Percentiles rank a stretch among this genome's conserved stretches.
phyloP scores from a whole-genome alignment of 2,113 vertebrate species.

The Vombatus ursinus region DNA sequence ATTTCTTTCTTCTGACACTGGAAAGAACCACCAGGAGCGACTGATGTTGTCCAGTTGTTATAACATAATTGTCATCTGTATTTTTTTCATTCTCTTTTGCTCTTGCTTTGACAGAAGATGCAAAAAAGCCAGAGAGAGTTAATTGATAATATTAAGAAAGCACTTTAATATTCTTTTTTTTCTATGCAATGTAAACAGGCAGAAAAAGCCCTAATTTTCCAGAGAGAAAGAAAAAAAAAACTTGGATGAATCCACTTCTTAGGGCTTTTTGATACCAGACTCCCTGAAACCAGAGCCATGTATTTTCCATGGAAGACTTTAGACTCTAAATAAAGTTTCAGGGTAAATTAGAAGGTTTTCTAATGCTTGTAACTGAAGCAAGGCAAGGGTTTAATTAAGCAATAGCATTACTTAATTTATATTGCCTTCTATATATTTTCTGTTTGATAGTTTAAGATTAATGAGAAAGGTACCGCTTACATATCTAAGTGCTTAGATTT shows the following conservation, averaged over 20 bases:
- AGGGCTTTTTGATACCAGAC: neutral
- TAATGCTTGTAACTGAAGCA: neutral
- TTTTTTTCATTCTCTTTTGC: neutral
- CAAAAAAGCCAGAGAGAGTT: neutral
- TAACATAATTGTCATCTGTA: fast-evolving
- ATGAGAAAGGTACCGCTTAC: neutral
- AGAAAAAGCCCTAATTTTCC: neutral
- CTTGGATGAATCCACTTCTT: neutral
- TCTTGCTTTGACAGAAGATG: too few relatives aligned
- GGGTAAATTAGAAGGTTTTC: neutral
- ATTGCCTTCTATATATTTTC: neutral
- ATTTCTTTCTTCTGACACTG: fast-evolving
- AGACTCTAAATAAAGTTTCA: neutral
- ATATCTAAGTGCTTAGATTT: neutral
- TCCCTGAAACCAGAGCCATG: neutral
- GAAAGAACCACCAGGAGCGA: neutral
- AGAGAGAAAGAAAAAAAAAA: neutral
- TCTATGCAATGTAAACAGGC: neutral
- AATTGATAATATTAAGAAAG: neutral
- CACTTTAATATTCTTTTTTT: neutral
- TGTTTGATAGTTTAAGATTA: neutral
- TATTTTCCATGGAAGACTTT: neutral
- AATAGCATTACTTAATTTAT: neutral
- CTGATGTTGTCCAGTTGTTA: neutral
- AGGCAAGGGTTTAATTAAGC: neutral